Base-by-base conservation (phyloP, 2,113 vertebrate species). In the Mionectes macconnelli region DNA sequence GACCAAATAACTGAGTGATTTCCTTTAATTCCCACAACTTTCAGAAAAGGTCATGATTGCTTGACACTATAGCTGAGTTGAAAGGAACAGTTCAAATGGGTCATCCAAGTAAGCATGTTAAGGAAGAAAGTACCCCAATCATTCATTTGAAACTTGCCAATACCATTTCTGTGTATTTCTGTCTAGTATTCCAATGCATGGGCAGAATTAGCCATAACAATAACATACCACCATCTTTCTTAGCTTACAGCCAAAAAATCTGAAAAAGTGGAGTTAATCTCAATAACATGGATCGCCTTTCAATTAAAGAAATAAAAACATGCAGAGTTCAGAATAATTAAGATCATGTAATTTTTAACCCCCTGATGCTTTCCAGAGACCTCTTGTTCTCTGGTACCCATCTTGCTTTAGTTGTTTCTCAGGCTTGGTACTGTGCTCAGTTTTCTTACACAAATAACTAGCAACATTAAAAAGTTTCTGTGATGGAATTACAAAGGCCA, bases 191-290 rank as follows among this genome's bases (percentile, higher is more conserved):
- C 68, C 15, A 23, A 56, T 91, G 50, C 18, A 70, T 17, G 8
- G n/a, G 39, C 78, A 93, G 84, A 87, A 78, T 66, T 93, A 97
- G 95, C 79, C 89, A 95, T 96, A 97, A 96, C 64, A 96, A 93
- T 84, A 95, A 87, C 56, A 91, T 21, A 69, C 6, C 7, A 2
- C 33, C 84, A 93, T 45, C 37, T 60, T 69, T 64, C 52, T 42
- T 47, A 90, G 42, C 18, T 93, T 78, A 56, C 9, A 84, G 52
- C 10, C 56, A 94, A 95, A 47, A 50, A 84, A 93, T 49, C 69
- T 77, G 35, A 90, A 87, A 89, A 75, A 30, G 18, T 82, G 53
- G 24, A 39, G 6, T 50, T 76, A 28, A 16, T 89, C 57, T 94
- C 55, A 70, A 37, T 86, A 87, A 88, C 42, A 62, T 27, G 40